phyloP scores from a whole-genome alignment of 2,113 vertebrate species.

The Cephalopterus ornatus region DNA sequence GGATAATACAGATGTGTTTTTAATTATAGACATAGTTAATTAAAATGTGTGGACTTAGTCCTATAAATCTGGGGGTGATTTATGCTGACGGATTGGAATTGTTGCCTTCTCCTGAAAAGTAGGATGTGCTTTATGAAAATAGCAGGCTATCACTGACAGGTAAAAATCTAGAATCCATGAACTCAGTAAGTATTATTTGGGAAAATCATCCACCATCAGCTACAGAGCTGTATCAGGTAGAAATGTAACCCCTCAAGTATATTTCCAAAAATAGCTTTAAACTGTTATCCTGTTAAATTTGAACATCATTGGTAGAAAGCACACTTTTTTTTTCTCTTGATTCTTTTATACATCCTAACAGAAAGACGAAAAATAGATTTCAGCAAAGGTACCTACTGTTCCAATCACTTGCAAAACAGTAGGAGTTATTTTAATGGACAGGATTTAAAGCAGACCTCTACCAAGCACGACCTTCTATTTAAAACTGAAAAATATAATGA shows the following conservation, averaged over 20 bases:
- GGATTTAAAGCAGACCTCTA: background rate
- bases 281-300: background rate
- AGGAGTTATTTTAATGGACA: conserved; percentile 40
- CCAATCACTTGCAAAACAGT: conserved; percentile 33
- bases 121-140: background rate
- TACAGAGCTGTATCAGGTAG: background rate
- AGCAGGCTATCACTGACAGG: background rate
- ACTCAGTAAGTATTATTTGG: background rate
- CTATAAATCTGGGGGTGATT: background rate
- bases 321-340: background rate
- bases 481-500: background rate
- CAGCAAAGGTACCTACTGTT: conserved; percentile 2
- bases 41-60: background rate
- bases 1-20: background rate
- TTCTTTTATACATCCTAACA: conserved; percentile 3
- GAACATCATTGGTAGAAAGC: background rate
- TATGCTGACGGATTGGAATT: background rate
- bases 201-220: background rate
- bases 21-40: background rate
- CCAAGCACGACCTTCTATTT: background rate
- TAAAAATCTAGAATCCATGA: background rate
- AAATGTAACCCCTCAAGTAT: background rate
- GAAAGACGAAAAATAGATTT: conserved; percentile 3
- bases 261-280: conserved; percentile 21
- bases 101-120: background rate